Evolutionary conservation across 2,113 vertebrate genomes (phyloP).

Genomic region (Oncorhynchus tshawytscha): DNA sequence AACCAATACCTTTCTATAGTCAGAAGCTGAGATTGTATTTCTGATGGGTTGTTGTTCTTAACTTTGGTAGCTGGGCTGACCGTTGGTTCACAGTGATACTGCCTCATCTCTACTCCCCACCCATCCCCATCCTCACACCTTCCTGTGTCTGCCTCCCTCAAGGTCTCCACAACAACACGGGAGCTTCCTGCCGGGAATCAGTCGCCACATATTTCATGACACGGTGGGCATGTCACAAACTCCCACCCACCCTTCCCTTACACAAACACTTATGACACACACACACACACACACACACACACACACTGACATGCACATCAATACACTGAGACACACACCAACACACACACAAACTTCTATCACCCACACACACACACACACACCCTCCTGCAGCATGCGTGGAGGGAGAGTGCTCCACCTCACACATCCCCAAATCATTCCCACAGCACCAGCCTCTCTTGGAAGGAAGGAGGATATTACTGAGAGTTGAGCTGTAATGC

Average conservation of each 20-base stretch:
- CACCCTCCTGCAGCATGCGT: too few relatives aligned
- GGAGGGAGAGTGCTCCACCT: too few relatives aligned
- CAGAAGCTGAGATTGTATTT: neutral
- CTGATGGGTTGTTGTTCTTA: neutral
- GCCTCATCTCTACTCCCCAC: neutral
- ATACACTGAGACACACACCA: neutral
- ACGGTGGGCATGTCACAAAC: neutral
- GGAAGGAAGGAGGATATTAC: neutral
- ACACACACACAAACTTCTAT: neutral
- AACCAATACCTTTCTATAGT: neutral
- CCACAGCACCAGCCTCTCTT: too few relatives aligned
- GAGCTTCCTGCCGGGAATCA: constrained; percentile 1
- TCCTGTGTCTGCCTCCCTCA: neutral
- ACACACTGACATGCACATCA: neutral
- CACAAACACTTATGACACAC: neutral
- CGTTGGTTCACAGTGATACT: neutral
- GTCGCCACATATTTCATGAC: neutral
- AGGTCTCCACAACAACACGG: neutral
- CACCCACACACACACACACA: neutral
- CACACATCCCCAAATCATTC: too few relatives aligned
- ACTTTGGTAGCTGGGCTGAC: neutral
- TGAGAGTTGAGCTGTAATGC: neutral
- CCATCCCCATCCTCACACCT: neutral
- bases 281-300: neutral
- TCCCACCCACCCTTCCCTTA: neutral